phyloP scores from a whole-genome alignment of 1,140 invertebrate species.

The Lutraria rhynchaena region DNA sequence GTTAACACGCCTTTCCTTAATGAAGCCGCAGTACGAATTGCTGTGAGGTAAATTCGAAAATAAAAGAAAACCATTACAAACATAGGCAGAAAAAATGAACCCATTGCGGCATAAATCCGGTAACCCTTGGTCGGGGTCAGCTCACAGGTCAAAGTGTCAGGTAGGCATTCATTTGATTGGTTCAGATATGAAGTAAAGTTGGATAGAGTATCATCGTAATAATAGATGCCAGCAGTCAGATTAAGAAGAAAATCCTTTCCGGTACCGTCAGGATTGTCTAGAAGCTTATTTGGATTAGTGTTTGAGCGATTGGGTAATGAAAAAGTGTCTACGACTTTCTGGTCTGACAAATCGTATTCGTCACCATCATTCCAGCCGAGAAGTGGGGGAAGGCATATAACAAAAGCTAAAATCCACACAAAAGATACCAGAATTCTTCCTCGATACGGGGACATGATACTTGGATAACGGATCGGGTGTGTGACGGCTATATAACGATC shows the following conservation, averaged over 20 bases:
- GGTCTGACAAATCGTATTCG: not conserved
- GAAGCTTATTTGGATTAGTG: conserved; percentile 14
- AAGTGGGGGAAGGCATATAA: conserved; percentile 98
- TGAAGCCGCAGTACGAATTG: conserved; percentile 93
- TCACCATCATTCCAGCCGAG: conserved; percentile 91
- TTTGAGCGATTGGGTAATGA: conserved; percentile 35
- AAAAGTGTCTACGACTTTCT: not conserved
- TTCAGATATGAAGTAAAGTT: conserved; percentile 16
- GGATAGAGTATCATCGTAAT: conserved; percentile 25
- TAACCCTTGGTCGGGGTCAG: conserved; percentile 95
- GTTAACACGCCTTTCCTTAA: conserved; percentile 93
- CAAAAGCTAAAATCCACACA: conserved; percentile 96
- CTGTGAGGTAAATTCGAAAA: conserved; percentile 95
- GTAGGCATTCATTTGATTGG: conserved; percentile 36
- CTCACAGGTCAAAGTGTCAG: conserved; percentile 86
- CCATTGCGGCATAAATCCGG: conserved; percentile 95
- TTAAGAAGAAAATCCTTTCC: conserved; percentile 20
- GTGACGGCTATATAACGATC: conserved; percentile 82
- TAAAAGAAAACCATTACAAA: conserved; percentile 98
- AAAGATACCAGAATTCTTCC: conserved; percentile 95
- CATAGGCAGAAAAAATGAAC: conserved; percentile 98
- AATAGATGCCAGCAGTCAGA: conserved; percentile 11
- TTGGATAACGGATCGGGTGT: conserved; percentile 79
- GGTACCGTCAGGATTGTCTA: conserved; percentile 18
- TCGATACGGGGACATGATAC: conserved; percentile 81